phyloP scores from a whole-genome alignment of 1,140 invertebrate species.

The Drosophila cardini region DNA sequence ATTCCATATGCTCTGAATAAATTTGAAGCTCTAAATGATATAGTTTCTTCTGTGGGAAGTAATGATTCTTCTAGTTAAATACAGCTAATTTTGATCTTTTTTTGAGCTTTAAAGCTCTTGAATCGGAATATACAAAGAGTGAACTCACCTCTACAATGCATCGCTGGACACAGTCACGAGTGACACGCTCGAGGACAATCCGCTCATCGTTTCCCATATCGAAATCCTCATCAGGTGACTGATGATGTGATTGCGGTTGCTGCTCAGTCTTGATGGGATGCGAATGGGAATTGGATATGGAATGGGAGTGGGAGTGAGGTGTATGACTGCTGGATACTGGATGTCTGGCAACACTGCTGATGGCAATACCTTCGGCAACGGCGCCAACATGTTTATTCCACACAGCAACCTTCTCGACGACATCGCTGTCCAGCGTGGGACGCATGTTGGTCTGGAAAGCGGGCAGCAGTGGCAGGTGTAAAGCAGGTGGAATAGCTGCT shows the following conservation, averaged over 20 bases:
- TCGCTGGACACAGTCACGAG: constrained; percentile 70
- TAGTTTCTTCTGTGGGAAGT: too few species aligned
- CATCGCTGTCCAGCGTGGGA: constrained; percentile 68
- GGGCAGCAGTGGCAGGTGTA: neutral
- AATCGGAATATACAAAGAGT: too few species aligned
- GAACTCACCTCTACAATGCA: constrained; percentile 74
- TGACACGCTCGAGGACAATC: constrained; percentile 58
- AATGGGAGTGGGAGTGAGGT: too few species aligned
- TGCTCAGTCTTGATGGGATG: neutral
- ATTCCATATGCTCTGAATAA: too few species aligned
- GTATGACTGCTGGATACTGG: neutral
- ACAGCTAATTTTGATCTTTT: too few species aligned
- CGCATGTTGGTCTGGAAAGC: constrained; percentile 32
- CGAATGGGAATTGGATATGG: neutral
- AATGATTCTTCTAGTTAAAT: too few species aligned
- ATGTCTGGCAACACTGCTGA: constrained; percentile 36
- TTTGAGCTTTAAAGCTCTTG: too few species aligned
- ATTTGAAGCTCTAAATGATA: too few species aligned
- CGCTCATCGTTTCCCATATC: constrained; percentile 53
- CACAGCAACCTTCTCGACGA: constrained; percentile 71
- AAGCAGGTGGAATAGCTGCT: neutral
- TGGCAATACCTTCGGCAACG: constrained; percentile 64
- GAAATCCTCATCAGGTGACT: neutral
- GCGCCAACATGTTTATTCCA: constrained; percentile 71
- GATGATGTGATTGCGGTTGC: neutral